These are phyloP conservation scores for Misgurnus mizolepis DNA, from an alignment of 2,113 vertebrate genomes.

Conservation along the genomic window DNA sequence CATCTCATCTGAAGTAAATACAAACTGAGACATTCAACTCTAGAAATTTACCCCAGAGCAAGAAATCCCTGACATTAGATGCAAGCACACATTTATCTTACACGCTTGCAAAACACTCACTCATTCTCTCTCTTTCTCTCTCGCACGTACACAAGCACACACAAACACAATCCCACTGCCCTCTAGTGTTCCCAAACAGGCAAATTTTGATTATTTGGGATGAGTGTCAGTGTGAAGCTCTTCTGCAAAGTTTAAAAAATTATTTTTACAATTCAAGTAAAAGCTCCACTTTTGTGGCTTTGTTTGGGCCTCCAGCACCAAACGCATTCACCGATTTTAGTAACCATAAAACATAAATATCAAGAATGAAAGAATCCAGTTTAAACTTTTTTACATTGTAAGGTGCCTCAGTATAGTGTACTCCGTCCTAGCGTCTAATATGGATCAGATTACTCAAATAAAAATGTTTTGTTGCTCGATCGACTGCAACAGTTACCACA, in stretches of 20 bases:
- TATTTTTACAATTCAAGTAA: constrained; percentile 54
- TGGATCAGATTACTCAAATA: constrained; percentile 2
- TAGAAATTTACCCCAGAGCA: constrained; percentile 41
- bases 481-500: neutral
- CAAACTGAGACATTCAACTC: constrained; percentile 66
- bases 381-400: constrained; percentile 31
- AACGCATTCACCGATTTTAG: constrained; percentile 31
- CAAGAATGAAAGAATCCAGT: constrained; percentile 27
- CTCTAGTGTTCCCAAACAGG: constrained; percentile 41
- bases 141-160: constrained; percentile 13
- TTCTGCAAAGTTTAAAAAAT: constrained; percentile 11
- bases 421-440: constrained; percentile 6
- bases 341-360: constrained; percentile 51
- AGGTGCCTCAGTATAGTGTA: constrained; percentile 41
- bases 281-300: constrained; percentile 43
- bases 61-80: constrained; percentile 44
- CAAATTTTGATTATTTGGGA: constrained; percentile 37
- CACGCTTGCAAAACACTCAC: constrained; percentile 7
- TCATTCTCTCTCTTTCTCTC: constrained; percentile 24
- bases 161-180: constrained; percentile 36
- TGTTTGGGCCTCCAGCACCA: constrained; percentile 27
- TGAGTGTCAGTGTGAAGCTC: constrained; percentile 14
- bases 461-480: neutral
- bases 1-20: constrained; percentile 52
- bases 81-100: constrained; percentile 19